Evolutionary conservation across 2,113 vertebrate genomes (phyloP), one percentile per base, ranked within the genome.

Genomic region (Colistium nudipinnis): DNA sequence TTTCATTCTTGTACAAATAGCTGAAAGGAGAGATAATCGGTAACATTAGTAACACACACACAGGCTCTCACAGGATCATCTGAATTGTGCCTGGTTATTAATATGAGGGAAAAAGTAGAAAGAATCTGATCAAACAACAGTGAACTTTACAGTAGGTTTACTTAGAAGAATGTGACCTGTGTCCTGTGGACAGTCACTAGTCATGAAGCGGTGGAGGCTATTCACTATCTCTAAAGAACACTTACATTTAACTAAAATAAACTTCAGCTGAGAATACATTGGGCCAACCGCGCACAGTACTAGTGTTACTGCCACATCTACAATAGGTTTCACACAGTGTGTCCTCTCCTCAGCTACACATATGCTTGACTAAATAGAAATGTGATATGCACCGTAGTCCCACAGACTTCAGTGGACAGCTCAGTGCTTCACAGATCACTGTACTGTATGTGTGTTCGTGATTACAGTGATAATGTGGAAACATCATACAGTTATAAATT

Each of bases 1-100:
- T 99, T 96, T 99, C 97, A 96, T 99, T 99, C 96, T 99, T 99
- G 98, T 99, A 99, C 95, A 99, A 95, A 96, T 99, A 99, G 94
- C 97, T 99, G 96, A 91, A 97, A 96, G 91, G 93, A 97, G 95
- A 97, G 94, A 98, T 91, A 95, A 91, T 94, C 93, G 94, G 91
- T 87, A 87, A 91, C 88, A 92, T 98, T 97, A 97, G 95, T 94
- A 91, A 92, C 91, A 80, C 71, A 84, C 86, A 89, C 53, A 72
- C 88, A 76, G 82, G 70, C 80, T 3, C 44, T n/a, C 54, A 91
- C 69, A 71, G 31, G 51, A 81, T 81, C 67, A 81, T 70, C 81
- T 81, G 38, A 62, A 70, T 19, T 75, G 41, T 54, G 20, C 52
- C 71, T 72, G 28, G 59, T 66, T 66, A 60, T 45, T 65, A n/a